Evolutionary conservation across 2,797 vertebrate species (phyloP), one percentile per base, ranked within the genome.

Genomic region (Poecilia picta): DNA sequence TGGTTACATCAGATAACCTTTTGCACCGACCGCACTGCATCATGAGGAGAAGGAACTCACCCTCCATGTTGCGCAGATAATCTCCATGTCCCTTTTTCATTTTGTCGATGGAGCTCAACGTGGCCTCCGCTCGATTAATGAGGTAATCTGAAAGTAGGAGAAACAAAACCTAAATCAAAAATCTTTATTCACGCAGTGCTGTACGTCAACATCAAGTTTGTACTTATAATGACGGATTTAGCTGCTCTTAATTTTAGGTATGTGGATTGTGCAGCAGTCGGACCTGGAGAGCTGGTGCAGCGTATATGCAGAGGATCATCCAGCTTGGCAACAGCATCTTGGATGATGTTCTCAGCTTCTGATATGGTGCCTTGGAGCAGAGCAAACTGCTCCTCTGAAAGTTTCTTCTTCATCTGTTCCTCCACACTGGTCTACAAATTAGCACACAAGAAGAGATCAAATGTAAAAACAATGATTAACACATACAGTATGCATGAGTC

Each of bases 231-330:
- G 15, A 23, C 16, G 5, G 16, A 31, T 78, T 16, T 46, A 31
- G 7, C 43, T 31, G 31, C 3, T 1, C 10, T 45, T 13, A 0
- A 1, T 73, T 64, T 68, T 41, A 16, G 20, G 11, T 36, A 41
- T 72, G 16, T 49, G 12, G 47, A 39, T 1, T 2, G 13, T 1
- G 31, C 0, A 11, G 8, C 0, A n/a, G 43, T 81, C 72, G 33
- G 77, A 98, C 98, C 98, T 83, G 98, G 98, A 75, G 98, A 99
- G 92, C 98, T 98, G 93, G 98, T 99, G 92, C 97, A 99, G 88
- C 97, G 96, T 73, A 99, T 64, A 57, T 99, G 98, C 83, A 99
- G 91, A 0, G 98, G 98, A 85, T 99, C 98, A 0, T 99, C 98
- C 85, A 99, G 92, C 74, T 96, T 98, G 88, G 94, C 95, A 36